Conservation (phyloP, 2,888 invertebrate species). For the Pyrrhia umbra region DNA sequence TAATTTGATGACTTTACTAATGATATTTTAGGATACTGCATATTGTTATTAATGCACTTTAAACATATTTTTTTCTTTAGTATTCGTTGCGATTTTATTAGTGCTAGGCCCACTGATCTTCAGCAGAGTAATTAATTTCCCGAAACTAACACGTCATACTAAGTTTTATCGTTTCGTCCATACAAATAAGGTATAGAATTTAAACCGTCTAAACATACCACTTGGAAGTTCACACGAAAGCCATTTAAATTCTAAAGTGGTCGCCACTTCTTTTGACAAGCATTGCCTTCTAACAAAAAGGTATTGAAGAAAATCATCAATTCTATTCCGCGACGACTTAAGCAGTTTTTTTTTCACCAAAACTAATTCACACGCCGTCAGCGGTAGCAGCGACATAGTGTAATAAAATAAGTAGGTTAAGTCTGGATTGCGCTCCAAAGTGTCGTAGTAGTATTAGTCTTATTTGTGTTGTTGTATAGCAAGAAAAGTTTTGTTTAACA, state of each 20-base stretch:
- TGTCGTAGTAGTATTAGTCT: no score
- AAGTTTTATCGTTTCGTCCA: no score
- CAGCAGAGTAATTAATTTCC: no score
- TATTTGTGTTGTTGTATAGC: no score
- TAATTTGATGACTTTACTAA: no score
- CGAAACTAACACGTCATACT: no score
- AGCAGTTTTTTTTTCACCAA: slow-evolving; percentile 51
- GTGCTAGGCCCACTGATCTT: no score
- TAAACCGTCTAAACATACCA: not conserved
- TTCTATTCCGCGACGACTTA: slow-evolving; percentile 58
- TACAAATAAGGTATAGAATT: not conserved
- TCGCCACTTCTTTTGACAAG: slow-evolving; percentile 50
- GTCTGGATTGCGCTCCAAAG: not conserved
- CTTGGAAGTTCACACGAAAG: slow-evolving; percentile 34
- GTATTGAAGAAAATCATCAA: slow-evolving; percentile 54
- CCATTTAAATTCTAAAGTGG: slow-evolving; percentile 43
- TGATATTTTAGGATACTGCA: no score
- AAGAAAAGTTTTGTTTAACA: no score
- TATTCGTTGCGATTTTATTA: no score
- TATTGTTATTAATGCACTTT: no score
- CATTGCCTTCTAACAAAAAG: slow-evolving; percentile 45
- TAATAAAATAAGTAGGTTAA: slow-evolving; percentile 11
- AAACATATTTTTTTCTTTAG: no score
- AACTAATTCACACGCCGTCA: slow-evolving; percentile 61
- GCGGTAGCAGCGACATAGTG: slow-evolving; percentile 33